phyloP scores from a whole-genome alignment of 2,797 vertebrate genomes.

The Macropus fuliginosus region DNA sequence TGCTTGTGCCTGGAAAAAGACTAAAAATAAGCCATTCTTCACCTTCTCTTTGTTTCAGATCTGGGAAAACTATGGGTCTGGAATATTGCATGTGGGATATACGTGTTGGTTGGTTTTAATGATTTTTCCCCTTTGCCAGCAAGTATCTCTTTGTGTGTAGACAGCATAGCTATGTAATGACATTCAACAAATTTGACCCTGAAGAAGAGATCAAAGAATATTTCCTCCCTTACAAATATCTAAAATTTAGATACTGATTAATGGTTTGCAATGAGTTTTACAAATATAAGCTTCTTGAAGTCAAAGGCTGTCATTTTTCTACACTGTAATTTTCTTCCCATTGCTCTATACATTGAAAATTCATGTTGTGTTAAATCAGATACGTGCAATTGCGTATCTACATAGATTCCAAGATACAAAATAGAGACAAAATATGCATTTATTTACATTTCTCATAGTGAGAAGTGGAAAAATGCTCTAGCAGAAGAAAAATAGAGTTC shows the following conservation, averaged over 20 bases:
- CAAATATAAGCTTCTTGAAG: neutral
- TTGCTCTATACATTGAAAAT: neutral
- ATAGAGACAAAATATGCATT: neutral
- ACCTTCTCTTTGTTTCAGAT: neutral
- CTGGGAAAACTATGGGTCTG: neutral
- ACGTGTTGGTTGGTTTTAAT: neutral
- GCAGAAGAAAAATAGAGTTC: neutral
- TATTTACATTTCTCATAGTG: neutral
- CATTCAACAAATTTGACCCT: neutral
- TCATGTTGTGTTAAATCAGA: neutral
- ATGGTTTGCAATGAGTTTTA: neutral
- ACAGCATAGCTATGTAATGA: neutral
- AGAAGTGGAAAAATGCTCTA: neutral
- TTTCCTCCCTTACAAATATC: neutral
- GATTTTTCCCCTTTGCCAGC: neutral
- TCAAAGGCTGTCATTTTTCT: neutral
- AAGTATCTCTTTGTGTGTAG: neutral
- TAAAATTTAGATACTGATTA: neutral
- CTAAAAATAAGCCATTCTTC: neutral
- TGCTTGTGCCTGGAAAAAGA: neutral
- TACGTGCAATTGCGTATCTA: neutral
- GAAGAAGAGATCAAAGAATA: neutral
- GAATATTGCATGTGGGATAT: neutral
- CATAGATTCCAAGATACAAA: neutral
- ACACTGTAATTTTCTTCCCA: neutral